These are phyloP conservation scores for Agrochola circellaris DNA, from an alignment of 2,888 invertebrate genomes.

Conservation along the genomic window DNA sequence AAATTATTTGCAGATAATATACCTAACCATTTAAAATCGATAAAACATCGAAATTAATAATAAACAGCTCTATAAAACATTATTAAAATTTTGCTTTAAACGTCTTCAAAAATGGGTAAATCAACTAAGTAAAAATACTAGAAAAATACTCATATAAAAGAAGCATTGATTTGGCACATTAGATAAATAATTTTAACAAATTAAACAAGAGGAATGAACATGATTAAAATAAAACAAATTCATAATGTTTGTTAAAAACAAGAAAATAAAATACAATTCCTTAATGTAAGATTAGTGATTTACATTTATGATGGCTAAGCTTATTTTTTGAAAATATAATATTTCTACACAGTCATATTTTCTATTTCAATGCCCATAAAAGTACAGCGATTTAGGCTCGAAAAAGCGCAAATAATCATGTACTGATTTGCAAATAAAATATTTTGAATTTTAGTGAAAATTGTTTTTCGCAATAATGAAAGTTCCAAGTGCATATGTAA, in stretches of 20 bases:
- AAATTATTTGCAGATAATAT: conserved; percentile 57
- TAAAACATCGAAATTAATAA: conserved; percentile 62
- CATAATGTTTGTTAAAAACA: conserved; percentile 36
- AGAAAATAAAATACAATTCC: conserved; percentile 53
- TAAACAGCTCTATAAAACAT: conserved; percentile 45
- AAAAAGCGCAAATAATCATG: conserved; percentile 51
- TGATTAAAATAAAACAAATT: conserved; percentile 26
- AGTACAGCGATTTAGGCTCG: conserved; percentile 37
- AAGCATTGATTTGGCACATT: conserved; percentile 64
- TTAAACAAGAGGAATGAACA: conserved; percentile 19
- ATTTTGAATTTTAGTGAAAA: neutral
- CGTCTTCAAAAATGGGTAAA: conserved; percentile 48
- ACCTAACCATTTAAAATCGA: conserved; percentile 54
- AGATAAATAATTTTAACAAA: conserved; percentile 37
- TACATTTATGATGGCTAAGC: conserved; percentile 38
- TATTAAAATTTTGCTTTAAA: conserved; percentile 39
- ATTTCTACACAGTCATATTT: conserved; percentile 53
- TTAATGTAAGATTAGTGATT: conserved; percentile 44
- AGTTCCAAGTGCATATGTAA: conserved; percentile 58
- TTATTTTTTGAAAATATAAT: conserved; percentile 41
- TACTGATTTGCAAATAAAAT: conserved; percentile 9
- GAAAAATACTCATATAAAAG: conserved; percentile 49
- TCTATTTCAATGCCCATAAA: conserved; percentile 43
- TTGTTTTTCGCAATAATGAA: conserved; percentile 11
- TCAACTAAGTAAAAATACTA: conserved; percentile 54